A percentile compares a stretch with the other conserved stretches of the same genome.
phyloP scores from a whole-genome alignment of 23 tunicate species.

The Trididemnum nubilum region DNA sequence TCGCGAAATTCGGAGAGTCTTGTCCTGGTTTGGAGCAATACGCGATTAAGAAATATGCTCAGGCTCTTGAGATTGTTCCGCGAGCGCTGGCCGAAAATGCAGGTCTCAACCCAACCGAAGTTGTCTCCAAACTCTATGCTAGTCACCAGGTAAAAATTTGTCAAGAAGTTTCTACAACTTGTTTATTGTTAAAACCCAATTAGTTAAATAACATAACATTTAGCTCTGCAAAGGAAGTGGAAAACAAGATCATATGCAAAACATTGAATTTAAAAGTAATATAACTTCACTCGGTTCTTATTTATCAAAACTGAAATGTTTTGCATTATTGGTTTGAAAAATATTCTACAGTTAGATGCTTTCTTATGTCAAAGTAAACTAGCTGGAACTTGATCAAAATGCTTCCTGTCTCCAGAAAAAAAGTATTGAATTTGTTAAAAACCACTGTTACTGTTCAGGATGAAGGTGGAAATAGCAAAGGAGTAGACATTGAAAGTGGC shows the following conservation, averaged over 20 bases:
- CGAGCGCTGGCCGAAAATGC: conserved; percentile 94
- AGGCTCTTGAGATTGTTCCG: conserved; percentile 89
- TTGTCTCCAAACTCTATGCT: conserved; percentile 85
- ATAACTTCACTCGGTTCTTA: too few relatives aligned
- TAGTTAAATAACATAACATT: neutral
- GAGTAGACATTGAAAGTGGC: conserved; percentile 91
- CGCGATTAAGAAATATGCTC: conserved; percentile 89
- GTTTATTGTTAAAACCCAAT: neutral
- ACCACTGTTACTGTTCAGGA: too few relatives aligned
- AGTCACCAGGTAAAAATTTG: conserved; percentile 65
- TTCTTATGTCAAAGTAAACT: too few relatives aligned
- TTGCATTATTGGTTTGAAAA: too few relatives aligned
- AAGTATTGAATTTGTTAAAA: too few relatives aligned
- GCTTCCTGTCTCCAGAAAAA: too few relatives aligned
- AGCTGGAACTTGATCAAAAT: too few relatives aligned
- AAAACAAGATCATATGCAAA: neutral
- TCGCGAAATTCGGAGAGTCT: conserved; percentile 77
- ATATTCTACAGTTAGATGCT: too few relatives aligned
- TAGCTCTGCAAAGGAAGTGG: neutral
- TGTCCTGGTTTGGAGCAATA: conserved; percentile 98
- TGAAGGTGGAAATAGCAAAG: conserved; percentile 49
- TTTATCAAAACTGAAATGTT: too few relatives aligned
- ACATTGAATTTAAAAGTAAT: too few relatives aligned
- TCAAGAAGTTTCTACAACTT: too few relatives aligned
- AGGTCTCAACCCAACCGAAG: conserved; percentile 91